A percentile compares a stretch with the other conserved stretches of the same genome.
phyloP scores from a whole-genome alignment of 2,113 vertebrate genomes.

The Indicator indicator region DNA sequence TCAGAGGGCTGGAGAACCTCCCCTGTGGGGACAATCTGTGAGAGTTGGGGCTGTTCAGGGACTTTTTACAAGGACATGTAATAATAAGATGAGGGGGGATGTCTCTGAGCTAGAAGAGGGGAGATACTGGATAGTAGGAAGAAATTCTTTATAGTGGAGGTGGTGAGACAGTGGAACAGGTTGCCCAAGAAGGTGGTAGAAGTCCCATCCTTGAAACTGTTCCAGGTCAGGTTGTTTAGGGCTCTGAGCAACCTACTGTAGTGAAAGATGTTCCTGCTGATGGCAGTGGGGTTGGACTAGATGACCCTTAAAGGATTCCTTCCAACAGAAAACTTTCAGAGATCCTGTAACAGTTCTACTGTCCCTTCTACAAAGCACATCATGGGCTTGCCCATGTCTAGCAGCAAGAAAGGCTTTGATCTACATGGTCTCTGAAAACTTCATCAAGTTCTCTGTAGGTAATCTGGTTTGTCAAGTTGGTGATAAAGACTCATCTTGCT shows the following conservation, averaged over 20 bases:
- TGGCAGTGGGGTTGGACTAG: not conserved
- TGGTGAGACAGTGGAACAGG: no score
- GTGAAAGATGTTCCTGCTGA: not conserved
- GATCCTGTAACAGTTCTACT: not conserved
- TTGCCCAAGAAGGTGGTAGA: no score
- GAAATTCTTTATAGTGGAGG: no score
- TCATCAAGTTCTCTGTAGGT: accelerated
- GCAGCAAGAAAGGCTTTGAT: not conserved
- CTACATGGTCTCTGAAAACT: not conserved
- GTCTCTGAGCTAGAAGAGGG: no score
- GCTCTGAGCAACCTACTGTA: no score
- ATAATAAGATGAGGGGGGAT: no score
- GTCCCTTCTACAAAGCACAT: not conserved
- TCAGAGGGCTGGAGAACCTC: no score
- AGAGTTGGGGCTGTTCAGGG: no score
- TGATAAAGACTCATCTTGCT: not conserved
- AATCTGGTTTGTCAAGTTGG: not conserved
- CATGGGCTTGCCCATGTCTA: not conserved
- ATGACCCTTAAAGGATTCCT: not conserved
- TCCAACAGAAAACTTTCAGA: not conserved
- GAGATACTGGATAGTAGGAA: no score
- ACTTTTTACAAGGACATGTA: no score
- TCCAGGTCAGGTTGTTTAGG: no score
- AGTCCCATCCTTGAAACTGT: no score
- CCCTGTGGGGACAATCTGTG: not conserved